phyloP scores from a whole-genome alignment of 1,140 invertebrate species.

The Potamilus streckersoni region DNA sequence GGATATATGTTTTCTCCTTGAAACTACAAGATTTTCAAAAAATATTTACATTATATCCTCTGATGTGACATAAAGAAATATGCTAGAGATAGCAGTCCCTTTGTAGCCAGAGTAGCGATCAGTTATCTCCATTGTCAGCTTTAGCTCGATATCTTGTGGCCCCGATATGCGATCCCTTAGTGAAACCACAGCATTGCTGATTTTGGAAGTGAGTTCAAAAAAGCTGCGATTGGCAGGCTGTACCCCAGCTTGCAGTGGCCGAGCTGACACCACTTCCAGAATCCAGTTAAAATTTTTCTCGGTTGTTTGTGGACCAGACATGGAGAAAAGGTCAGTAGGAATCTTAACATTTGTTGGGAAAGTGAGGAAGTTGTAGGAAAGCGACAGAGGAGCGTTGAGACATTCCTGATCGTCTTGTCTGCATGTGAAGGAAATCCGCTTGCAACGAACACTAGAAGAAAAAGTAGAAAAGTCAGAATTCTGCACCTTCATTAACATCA shows the following conservation, averaged over 20 bases:
- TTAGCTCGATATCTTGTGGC: constrained; percentile 89
- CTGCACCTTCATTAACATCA: no score
- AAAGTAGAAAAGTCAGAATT: constrained; percentile 39
- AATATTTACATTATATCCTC: constrained; percentile 7
- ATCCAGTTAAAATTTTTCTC: constrained; percentile 79
- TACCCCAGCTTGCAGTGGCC: constrained; percentile 42
- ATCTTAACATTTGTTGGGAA: constrained; percentile 86
- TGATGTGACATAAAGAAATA: constrained; percentile 84
- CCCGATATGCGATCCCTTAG: constrained; percentile 80
- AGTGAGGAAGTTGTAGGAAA: constrained; percentile 92
- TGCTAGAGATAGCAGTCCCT: constrained; percentile 84
- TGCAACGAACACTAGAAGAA: constrained; percentile 81
- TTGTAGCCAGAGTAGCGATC: constrained; percentile 65
- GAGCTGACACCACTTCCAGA: constrained; percentile 73
- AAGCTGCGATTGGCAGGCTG: constrained; percentile 39
- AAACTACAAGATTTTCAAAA: neutral
- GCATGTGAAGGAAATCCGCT: constrained; percentile 77
- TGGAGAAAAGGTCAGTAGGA: constrained; percentile 85
- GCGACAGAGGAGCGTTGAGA: constrained; percentile 81
- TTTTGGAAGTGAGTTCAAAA: constrained; percentile 49
- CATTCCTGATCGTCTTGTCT: constrained; percentile 78
- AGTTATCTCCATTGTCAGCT: constrained; percentile 85
- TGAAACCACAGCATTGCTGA: constrained; percentile 79
- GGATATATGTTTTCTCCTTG: neutral
- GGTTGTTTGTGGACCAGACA: constrained; percentile 80